A percentile compares a stretch with the other conserved stretches of the same genome.
These are phyloP conservation scores for Molothrus ater DNA, from an alignment of 2,797 vertebrate genomes.

Conservation along the genomic window DNA sequence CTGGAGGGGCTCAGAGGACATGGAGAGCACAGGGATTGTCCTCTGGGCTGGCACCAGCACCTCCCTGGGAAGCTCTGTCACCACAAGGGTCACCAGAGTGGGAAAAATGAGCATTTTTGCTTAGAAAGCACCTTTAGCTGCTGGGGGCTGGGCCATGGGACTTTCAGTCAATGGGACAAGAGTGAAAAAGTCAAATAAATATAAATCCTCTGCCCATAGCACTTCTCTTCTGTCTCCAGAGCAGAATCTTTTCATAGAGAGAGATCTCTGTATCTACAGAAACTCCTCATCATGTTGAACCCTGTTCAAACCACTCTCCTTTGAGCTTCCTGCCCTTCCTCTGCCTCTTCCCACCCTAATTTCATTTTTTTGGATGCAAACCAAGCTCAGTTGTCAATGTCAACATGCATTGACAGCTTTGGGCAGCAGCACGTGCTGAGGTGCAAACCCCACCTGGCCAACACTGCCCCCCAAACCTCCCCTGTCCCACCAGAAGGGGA, in stretches of 20 bases:
- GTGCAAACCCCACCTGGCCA: not conserved
- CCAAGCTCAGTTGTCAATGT: not conserved
- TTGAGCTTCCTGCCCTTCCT: not conserved
- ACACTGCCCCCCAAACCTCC: not conserved
- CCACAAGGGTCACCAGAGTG: fast-evolving
- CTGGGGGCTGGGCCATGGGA: not conserved
- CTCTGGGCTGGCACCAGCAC: not conserved
- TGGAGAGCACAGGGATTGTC: fast-evolving
- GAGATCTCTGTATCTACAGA: fast-evolving
- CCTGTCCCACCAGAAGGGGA: not conserved
- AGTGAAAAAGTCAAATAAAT: not conserved
- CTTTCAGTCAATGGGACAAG: not conserved
- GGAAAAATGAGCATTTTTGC: not conserved
- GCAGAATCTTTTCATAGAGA: not conserved
- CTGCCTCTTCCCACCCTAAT: not conserved
- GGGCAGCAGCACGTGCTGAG: fast-evolving
- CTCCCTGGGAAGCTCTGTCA: not conserved
- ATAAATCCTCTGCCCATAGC: fast-evolving
- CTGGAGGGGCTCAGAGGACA: not conserved
- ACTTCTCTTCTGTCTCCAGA: not conserved
- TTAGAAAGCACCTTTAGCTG: not conserved
- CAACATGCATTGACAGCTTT: fast-evolving
- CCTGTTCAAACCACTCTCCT: not conserved
- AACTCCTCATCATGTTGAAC: not conserved
- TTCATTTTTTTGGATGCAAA: not conserved